Percentiles rank a stretch among this genome's conserved stretches.
These are phyloP conservation scores for Catocala sponsa DNA, from an alignment of 2,888 invertebrate genomes.

Conservation along the genomic window DNA sequence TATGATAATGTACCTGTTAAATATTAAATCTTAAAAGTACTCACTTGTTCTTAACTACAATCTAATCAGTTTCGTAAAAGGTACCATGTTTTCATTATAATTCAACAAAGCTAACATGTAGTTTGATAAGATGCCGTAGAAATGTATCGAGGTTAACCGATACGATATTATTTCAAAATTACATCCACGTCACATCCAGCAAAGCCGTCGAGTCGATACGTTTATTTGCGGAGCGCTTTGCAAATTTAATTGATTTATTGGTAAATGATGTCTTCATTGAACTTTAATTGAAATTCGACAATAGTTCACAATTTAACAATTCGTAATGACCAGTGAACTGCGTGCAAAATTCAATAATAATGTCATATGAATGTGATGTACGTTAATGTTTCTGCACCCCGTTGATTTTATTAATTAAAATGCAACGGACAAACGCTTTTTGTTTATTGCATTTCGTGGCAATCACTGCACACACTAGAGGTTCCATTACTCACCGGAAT, in stretches of 20 bases:
- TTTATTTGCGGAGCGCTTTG: slow-evolving; percentile 50
- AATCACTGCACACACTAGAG: neutral
- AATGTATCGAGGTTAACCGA: slow-evolving; percentile 35
- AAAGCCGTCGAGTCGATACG: slow-evolving; percentile 43
- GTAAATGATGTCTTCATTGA: slow-evolving; percentile 65
- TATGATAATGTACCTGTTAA: slow-evolving; percentile 7
- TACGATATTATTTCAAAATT: slow-evolving; percentile 45
- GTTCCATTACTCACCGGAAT: neutral
- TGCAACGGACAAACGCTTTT: slow-evolving; percentile 36
- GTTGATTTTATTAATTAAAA: slow-evolving; percentile 56
- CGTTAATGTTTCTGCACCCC: slow-evolving; percentile 46
- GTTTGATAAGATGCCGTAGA: slow-evolving; percentile 26
- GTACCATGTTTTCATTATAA: slow-evolving; percentile 16
- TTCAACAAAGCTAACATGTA: slow-evolving; percentile 4
- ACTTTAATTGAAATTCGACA: slow-evolving; percentile 65
- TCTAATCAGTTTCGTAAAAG: slow-evolving; percentile 18
- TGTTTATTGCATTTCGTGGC: slow-evolving; percentile 13
- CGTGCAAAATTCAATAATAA: slow-evolving; percentile 56
- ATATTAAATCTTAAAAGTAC: slow-evolving; percentile 8
- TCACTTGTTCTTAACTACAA: slow-evolving; percentile 17
- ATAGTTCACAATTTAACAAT: slow-evolving; percentile 58
- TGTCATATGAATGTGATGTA: slow-evolving; percentile 46
- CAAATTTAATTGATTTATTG: slow-evolving; percentile 61
- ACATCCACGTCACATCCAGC: slow-evolving; percentile 25
- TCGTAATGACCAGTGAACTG: slow-evolving; percentile 57